Percentiles rank a stretch among this genome's conserved stretches.
Evolutionary conservation across 2,888 invertebrate genomes (phyloP).

Genomic region (Amphimallon solstitiale): DNA sequence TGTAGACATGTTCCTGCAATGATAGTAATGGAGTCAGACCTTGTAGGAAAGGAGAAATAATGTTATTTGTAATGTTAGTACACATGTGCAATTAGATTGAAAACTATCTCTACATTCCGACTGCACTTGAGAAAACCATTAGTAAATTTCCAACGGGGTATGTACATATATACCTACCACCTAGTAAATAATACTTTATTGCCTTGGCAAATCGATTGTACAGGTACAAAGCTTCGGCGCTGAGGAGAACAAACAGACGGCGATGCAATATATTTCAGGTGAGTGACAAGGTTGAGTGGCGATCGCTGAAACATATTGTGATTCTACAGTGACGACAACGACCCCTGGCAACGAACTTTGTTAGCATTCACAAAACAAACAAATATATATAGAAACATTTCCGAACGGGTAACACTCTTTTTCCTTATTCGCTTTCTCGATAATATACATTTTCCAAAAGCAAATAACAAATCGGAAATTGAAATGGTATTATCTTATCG

Average conservation of each 20-base stretch:
- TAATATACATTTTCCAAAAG: conserved; percentile 35
- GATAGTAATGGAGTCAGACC: too few species aligned
- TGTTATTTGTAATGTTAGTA: too few species aligned
- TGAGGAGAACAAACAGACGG: conserved; percentile 47
- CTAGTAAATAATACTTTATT: conserved; percentile 46
- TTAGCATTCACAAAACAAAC: conserved; percentile 5
- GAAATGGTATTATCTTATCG: conserved; percentile 38
- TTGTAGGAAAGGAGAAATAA: too few species aligned
- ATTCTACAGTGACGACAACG: conserved; percentile 41
- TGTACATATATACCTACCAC: neutral
- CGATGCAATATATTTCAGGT: conserved; percentile 54
- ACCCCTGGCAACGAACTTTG: conserved; percentile 19
- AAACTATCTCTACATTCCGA: neutral
- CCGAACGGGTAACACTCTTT: neutral
- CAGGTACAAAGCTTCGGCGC: conserved; percentile 42
- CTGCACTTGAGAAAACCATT: conserved; percentile 3
- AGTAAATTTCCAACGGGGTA: conserved; percentile 11
- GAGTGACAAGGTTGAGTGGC: conserved; percentile 54
- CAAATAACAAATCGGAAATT: conserved; percentile 43
- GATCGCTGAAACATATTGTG: conserved; percentile 54
- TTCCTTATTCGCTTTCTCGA: neutral
- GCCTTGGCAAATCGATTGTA: conserved; percentile 51
- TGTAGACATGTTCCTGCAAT: too few species aligned
- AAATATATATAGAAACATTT: conserved; percentile 14
- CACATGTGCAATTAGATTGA: too few species aligned